Base-by-base conservation (phyloP, 2,113 vertebrate genomes). In the Pholis gunnellus region DNA sequence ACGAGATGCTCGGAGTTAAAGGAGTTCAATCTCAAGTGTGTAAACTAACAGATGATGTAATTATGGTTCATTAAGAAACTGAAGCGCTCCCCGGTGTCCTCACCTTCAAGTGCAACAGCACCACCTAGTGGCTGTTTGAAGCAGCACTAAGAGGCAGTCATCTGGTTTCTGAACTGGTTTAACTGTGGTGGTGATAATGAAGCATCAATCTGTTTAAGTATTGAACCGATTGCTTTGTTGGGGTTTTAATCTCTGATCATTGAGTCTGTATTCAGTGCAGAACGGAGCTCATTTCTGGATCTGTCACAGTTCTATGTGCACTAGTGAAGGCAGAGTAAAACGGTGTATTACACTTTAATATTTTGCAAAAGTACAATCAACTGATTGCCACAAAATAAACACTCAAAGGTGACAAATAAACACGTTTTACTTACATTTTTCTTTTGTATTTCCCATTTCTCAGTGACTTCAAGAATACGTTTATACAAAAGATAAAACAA, bases 71-170 rank as follows among this genome's bases (percentile, higher is more conserved):
- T 84, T 75, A 83, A 7, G 18, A 60, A 36, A 13, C 10, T 36
- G 48, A 65, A 7, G 20, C 1, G 0, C 17, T 5, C 13, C 1
- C 10, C 6, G n/a, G 63, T 20, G 42, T 20, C 3, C 14, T 63
- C 2, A 3, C 73, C 59, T 46, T 82, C 54, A 59, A 87, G 86
- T 81, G 29, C 90, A 87, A 70, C 79, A 91, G 63, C 88, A 18
- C 91, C 93, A 93, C 85, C 93, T 92, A 82, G 90, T 91, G 94
- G 90, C 29, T 0, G 0, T 4, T 13, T 25, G 11, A 1, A 57
- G 13, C 2, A 50, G 6, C 18, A 20, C 48, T 20, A 63, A n/a
- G 9, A 36, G 18, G 11, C n/a, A 50, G 44, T 20, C 7, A n/a
- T 34, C 6, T 54, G 17, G n/a, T 8, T 31, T 1, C 31, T 31